Evolutionary conservation across 2,113 vertebrate species (phyloP), one percentile per base, ranked within the genome.

Genomic region (Lepus europaeus): DNA sequence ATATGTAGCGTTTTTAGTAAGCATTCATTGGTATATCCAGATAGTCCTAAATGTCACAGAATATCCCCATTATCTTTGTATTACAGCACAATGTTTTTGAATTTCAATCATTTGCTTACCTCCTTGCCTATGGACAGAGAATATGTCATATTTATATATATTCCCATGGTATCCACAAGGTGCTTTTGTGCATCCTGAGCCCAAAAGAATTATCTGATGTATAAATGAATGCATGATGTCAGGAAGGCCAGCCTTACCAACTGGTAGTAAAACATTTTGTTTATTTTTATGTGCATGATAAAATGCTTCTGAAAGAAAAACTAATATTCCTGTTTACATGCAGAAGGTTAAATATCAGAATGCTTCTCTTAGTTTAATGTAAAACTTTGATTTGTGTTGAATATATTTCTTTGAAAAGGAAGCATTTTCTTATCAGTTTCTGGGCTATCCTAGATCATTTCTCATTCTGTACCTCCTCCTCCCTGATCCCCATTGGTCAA

Each of bases 231-330:
- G 31, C 90, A 72, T 79, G 76, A 74, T 45, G 8, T 19, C 6
- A 68, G 23, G 6, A 95, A 89, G 33, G 2, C 11, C 36, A 76
- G 13, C 12, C 25, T 61, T 86, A 90, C 56, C n/a, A 63, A 79
- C 9, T 73, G 13, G 53, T 53, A 68, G 6, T 51, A 81, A 88
- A 81, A 36, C 27, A 2, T 69, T 31, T 81, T 88, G 23, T 4
- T 49, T 84, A 88, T 85, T 64, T 94, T 85, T 59, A 85, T 23
- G 5, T 81, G 22, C 31, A 74, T 29, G 74, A 45, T 49, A 96
- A 87, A 93, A 79, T 90, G 33, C 17, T 91, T 78, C 53, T 78
- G 39, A 92, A 92, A 80, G 20, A 77, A 9, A 87, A 70, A 76
- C 45, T 73, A n/a, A 20, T 12, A 3, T 70, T 86, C 14, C 19